Evolutionary conservation across 2,888 invertebrate species (phyloP).

Genomic region (Gandaritis pyraliata): DNA sequence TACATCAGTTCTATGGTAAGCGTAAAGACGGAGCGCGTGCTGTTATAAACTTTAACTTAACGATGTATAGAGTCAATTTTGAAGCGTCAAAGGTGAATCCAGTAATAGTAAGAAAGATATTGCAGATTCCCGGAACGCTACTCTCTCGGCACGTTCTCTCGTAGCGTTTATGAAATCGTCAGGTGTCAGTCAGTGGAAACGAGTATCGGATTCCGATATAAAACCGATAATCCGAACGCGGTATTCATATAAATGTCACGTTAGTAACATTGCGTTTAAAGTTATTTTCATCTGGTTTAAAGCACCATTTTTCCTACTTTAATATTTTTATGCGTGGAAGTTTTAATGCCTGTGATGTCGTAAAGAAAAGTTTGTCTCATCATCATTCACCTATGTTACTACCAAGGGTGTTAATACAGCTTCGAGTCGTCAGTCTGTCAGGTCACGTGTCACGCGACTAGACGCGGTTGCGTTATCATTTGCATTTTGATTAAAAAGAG

Average conservation of each 20-base stretch:
- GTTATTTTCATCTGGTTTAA: background rate
- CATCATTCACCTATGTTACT: no score
- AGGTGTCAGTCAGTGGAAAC: constrained; percentile 36
- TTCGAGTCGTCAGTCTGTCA: constrained; percentile 20
- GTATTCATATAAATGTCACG: constrained; percentile 58
- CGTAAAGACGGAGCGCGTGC: no score
- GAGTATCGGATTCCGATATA: constrained; percentile 44
- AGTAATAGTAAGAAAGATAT: constrained; percentile 16
- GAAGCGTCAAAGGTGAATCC: no score
- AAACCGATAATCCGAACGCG: constrained; percentile 61
- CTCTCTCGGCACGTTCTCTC: constrained; percentile 7
- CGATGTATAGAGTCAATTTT: no score
- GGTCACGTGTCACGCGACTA: constrained; percentile 36
- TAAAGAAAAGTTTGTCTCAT: no score
- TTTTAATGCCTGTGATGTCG: no score
- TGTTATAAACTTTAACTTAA: no score
- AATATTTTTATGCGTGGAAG: no score
- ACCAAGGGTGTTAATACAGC: background rate
- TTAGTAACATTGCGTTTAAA: constrained; percentile 30
- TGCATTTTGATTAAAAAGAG: constrained; percentile 49
- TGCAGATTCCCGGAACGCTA: constrained; percentile 13
- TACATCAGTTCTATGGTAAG: no score
- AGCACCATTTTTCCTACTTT: no score
- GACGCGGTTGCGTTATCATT: constrained; percentile 36
- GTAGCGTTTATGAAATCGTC: constrained; percentile 30